A percentile compares a stretch with the other conserved stretches of the same genome.
Evolutionary conservation across 1,140 invertebrate species (phyloP).

Genomic region (Drosophila setifemur): DNA sequence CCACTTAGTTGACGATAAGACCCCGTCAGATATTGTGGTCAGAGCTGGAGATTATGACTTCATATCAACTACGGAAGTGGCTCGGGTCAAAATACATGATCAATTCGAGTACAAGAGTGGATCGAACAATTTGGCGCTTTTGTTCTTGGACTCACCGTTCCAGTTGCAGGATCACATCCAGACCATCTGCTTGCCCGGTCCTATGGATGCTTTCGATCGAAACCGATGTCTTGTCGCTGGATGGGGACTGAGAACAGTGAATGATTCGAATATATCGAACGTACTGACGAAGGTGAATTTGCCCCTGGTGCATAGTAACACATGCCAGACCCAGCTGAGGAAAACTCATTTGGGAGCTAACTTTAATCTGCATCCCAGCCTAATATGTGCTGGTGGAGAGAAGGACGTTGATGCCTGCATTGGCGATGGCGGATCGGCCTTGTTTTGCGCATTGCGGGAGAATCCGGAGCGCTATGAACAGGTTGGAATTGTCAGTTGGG

Average conservation of each 20-base stretch:
- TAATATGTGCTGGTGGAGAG: conserved; percentile 85
- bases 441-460: conserved; percentile 85
- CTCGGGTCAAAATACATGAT: neutral
- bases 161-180: neutral
- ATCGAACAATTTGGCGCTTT: neutral
- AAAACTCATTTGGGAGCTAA: conserved; percentile 78
- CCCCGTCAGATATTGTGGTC: neutral
- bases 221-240: conserved; percentile 2
- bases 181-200: conserved; percentile 3
- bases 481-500: conserved; percentile 87
- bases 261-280: neutral
- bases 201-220: neutral
- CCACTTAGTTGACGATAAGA: neutral
- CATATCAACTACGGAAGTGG: neutral
- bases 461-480: conserved; percentile 84
- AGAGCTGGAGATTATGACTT: conserved; percentile 14
- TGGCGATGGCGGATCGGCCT: conserved; percentile 89
- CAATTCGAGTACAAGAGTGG: neutral
- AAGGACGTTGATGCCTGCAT: conserved; percentile 87
- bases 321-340: conserved; percentile 82
- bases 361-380: conserved; percentile 83
- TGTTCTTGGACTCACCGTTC: neutral
- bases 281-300: conserved; percentile 85
- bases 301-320: conserved; percentile 79
- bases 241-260: neutral